A percentile compares a stretch with the other conserved stretches of the same genome.
Evolutionary conservation across 2,797 vertebrate genomes (phyloP).

Genomic region (Australoheros facetus): DNA sequence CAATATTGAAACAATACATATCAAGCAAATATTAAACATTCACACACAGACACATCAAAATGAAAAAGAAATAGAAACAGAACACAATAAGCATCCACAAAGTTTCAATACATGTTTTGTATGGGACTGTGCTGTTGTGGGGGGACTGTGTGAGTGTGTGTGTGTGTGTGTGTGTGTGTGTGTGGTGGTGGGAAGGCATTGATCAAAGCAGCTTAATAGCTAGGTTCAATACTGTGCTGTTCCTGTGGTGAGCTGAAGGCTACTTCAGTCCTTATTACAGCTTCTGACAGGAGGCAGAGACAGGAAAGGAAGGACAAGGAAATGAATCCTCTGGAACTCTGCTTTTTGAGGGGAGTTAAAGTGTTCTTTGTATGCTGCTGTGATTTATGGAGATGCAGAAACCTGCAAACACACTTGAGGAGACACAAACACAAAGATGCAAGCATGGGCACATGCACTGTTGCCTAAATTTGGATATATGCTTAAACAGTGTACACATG

Average conservation of each 20-base stretch:
- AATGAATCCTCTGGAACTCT: slow-evolving; percentile 38
- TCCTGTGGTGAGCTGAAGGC: slow-evolving; percentile 28
- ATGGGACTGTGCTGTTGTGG: background rate
- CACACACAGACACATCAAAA: background rate
- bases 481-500: background rate
- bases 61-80: background rate
- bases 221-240: slow-evolving; percentile 42
- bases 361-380: no score
- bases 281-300: slow-evolving; percentile 40
- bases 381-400: no score
- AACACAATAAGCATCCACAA: background rate
- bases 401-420: background rate
- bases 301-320: slow-evolving; percentile 45
- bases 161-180: background rate
- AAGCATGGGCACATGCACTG: background rate
- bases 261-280: slow-evolving; percentile 48
- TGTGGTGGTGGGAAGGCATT: background rate
- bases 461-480: background rate
- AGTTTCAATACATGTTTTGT: background rate
- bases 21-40: background rate
- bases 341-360: no score
- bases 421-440: background rate
- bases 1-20: background rate
- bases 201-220: slow-evolving; percentile 59
- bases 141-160: background rate